These are phyloP conservation scores for Mallotus villosus DNA, from an alignment of 2,797 vertebrate species.

Conservation along the genomic window DNA sequence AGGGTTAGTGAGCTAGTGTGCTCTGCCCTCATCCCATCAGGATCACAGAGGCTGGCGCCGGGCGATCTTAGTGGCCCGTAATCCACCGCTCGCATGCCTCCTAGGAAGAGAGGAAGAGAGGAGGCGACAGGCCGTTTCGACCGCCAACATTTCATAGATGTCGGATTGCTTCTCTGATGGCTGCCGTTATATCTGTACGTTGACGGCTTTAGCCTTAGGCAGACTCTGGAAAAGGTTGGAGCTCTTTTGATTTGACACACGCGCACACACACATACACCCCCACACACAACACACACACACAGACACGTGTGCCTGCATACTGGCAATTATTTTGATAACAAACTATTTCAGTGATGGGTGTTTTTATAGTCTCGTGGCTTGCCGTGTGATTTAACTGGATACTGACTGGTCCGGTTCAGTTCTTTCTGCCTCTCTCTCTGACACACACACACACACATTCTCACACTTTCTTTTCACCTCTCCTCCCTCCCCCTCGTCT, in stretches of 20 bases:
- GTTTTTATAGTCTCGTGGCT: neutral
- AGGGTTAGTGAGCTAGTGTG: too few relatives aligned
- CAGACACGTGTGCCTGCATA: neutral
- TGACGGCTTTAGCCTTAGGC: neutral
- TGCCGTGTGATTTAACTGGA: too few relatives aligned
- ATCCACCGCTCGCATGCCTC: too few relatives aligned
- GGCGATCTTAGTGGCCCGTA: too few relatives aligned
- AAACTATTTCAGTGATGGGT: conserved; percentile 7
- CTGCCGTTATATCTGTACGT: neutral
- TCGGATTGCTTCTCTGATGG: conserved; percentile 4
- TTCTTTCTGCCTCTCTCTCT: too few relatives aligned
- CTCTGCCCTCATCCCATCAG: too few relatives aligned
- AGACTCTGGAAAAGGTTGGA: neutral
- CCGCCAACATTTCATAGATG: conserved; percentile 35
- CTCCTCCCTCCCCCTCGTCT: conserved; percentile 6
- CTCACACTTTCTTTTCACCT: neutral
- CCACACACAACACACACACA: neutral
- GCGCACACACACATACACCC: neutral
- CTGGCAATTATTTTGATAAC: conserved; percentile 21
- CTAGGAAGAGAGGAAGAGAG: conserved; percentile 21
- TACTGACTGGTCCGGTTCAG: too few relatives aligned
- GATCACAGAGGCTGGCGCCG: too few relatives aligned
- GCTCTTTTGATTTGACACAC: neutral
- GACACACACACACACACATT: neutral
- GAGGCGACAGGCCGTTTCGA: conserved; percentile 25